Evolutionary conservation across 2,797 vertebrate genomes (phyloP).

Genomic region (Aselliscus stoliczkanus): DNA sequence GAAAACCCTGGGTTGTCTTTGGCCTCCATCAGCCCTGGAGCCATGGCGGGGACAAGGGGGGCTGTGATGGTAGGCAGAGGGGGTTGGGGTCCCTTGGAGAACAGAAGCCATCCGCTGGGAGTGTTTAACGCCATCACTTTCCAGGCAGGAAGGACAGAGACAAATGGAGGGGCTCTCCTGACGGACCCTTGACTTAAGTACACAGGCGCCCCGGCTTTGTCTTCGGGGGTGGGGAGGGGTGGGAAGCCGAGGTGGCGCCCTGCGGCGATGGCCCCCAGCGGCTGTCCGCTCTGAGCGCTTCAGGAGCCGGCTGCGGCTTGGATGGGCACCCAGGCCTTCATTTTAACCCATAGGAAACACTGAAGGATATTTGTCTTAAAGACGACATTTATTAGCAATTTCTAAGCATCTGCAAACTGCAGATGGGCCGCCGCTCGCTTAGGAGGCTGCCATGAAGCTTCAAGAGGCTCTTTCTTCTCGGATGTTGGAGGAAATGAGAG

Average conservation of each 20-base stretch:
- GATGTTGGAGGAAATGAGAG: constrained; percentile 66
- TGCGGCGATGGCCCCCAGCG: constrained; percentile 34
- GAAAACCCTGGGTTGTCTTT: constrained; percentile 77
- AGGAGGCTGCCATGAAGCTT: constrained; percentile 49
- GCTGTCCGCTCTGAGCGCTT: neutral
- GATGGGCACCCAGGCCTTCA: constrained; percentile 27
- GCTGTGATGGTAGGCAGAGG: neutral
- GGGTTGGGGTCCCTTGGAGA: constrained; percentile 54
- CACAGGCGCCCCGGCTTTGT: neutral
- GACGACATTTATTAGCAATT: constrained; percentile 68
- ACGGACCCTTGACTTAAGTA: neutral
- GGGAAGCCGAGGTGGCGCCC: constrained; percentile 16
- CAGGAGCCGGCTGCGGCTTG: constrained; percentile 35
- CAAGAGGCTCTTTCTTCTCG: constrained; percentile 72
- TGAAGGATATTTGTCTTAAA: constrained; percentile 56
- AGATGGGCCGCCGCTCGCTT: constrained; percentile 61
- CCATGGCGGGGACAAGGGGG: neutral
- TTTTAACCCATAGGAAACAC: constrained; percentile 54
- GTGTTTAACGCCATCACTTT: constrained; percentile 43
- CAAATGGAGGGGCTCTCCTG: constrained; percentile 17
- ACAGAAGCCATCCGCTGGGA: constrained; percentile 71
- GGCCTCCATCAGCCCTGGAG: constrained; percentile 56
- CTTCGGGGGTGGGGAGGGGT: neutral
- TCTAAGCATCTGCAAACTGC: constrained; percentile 59
- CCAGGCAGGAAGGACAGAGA: constrained; percentile 50